phyloP scores from a whole-genome alignment of 2,113 vertebrate genomes.

The cattle (Bos taurus) region ARS-UCD2.0 NC_037331.1:48601501-48602000 shows the following conservation, averaged over 20 bases:
- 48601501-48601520: not conserved
- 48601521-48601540: not conserved
- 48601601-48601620: not conserved
- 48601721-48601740: not conserved
- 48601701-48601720: not conserved
- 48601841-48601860: not conserved
- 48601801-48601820: not conserved
- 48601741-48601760: not conserved
- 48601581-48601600: not conserved
- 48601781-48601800: not conserved
- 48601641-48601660: not conserved
- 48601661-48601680: not conserved
- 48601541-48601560: not conserved
- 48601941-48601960: not conserved
- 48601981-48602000: not conserved
- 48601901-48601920: not conserved
- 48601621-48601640: not conserved
- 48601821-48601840: not conserved
- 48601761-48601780: not conserved
- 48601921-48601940: not conserved
- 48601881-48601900: not conserved
- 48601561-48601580: not conserved
- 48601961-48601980: not conserved
- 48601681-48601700: not conserved
- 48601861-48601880: not conserved